These are phyloP conservation scores for Holocentrus rufus DNA, from an alignment of 2,797 vertebrate genomes.

Conservation along the genomic window DNA sequence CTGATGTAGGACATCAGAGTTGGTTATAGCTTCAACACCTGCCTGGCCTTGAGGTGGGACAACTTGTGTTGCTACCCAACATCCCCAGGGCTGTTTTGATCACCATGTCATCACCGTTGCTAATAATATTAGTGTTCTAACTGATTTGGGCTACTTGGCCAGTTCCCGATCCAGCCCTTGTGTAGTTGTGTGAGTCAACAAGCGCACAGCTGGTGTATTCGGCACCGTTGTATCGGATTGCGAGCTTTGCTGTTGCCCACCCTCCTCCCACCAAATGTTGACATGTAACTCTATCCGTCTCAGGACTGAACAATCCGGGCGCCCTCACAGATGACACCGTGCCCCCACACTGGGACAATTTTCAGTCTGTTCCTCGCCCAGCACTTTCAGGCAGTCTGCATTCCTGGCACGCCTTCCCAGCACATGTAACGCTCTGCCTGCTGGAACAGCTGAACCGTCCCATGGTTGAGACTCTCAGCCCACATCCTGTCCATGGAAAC, in stretches of 20 bases:
- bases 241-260: constrained; percentile 36
- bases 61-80: constrained; percentile 24
- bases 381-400: constrained; percentile 42
- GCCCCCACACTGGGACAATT: constrained; percentile 17
- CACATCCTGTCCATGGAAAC: constrained; percentile 36
- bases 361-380: constrained; percentile 3
- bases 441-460: constrained; percentile 59
- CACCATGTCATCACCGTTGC: constrained; percentile 35
- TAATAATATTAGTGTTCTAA: constrained; percentile 17
- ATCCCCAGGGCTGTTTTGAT: constrained; percentile 23
- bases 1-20: background rate
- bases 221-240: background rate
- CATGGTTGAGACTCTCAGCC: constrained; percentile 43
- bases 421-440: background rate
- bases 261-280: constrained; percentile 24
- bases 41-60: background rate
- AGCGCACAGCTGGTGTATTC: background rate
- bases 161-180: background rate
- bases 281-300: constrained; percentile 51
- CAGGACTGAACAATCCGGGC: constrained; percentile 39
- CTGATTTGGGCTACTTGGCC: background rate
- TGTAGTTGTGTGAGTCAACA: background rate
- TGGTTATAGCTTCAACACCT: background rate
- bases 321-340: constrained; percentile 2
- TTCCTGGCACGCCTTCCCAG: constrained; percentile 21